phyloP scores from a whole-genome alignment of 2,113 vertebrate species.

The Piprites chloris region DNA sequence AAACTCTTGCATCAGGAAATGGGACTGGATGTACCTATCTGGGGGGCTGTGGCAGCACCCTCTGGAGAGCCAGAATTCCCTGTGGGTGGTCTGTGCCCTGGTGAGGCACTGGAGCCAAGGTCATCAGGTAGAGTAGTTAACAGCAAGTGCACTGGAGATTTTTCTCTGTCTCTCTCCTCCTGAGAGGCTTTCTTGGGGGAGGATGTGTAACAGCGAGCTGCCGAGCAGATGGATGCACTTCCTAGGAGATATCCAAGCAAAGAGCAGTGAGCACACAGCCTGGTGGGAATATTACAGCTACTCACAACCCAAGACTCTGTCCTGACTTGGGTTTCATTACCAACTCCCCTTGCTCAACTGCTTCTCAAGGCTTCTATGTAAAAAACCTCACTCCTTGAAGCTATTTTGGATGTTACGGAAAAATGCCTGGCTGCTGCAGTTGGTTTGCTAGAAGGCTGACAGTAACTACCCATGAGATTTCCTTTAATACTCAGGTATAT shows the following conservation, averaged over 20 bases:
- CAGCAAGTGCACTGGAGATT: slow-evolving; percentile 79
- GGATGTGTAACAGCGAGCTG: not conserved
- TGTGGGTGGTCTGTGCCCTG: not conserved
- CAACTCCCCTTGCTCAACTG: not conserved
- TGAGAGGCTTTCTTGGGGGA: slow-evolving; percentile 20
- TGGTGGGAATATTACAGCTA: not conserved
- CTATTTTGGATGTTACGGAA: not conserved
- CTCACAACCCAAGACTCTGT: not conserved
- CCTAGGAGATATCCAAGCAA: not conserved
- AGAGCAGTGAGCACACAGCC: not conserved
- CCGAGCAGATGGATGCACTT: not conserved
- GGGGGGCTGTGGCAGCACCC: not conserved
- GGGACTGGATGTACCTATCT: not conserved
- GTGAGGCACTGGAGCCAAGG: not conserved
- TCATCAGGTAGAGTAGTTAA: slow-evolving; percentile 68
- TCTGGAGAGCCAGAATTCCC: not conserved
- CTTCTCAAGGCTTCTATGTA: not conserved
- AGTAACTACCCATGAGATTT: not conserved
- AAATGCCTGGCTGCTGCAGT: not conserved
- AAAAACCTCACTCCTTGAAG: rapidly evolving
- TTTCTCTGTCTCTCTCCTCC: slow-evolving; percentile 32
- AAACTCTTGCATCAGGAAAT: not conserved
- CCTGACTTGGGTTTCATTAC: not conserved
- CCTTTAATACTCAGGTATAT: not conserved
- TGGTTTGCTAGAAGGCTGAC: not conserved